phyloP scores from a whole-genome alignment of 1,140 invertebrate species.

The Penaeus japonicus region DNA sequence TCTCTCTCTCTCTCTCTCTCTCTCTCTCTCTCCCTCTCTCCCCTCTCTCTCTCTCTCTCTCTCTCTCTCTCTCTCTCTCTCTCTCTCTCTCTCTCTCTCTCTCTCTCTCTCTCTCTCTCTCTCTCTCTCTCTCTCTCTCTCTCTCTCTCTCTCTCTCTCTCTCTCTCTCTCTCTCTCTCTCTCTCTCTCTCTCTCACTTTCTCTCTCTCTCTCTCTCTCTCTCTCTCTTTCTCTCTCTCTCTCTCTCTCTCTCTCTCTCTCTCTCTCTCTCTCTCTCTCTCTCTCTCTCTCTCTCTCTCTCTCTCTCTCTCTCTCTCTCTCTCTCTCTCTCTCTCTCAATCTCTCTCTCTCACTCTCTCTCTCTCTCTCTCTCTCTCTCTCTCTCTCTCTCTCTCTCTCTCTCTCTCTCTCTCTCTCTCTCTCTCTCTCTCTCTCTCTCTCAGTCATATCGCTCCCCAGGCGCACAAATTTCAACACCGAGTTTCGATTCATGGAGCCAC shows the following conservation, averaged over 20 bases:
- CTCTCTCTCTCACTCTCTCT: constrained; percentile 21
- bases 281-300: constrained; percentile 16
- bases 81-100: background rate
- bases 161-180: background rate
- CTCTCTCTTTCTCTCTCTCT: background rate
- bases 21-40: background rate
- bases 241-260: constrained; percentile 16
- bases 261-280: constrained; percentile 2
- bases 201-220: background rate
- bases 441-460: too few relatives aligned
- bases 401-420: too few relatives aligned
- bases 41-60: too few relatives aligned
- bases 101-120: constrained; percentile 26
- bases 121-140: constrained; percentile 16
- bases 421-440: too few relatives aligned
- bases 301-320: constrained; percentile 23
- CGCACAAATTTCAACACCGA: too few relatives aligned
- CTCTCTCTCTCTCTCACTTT: background rate
- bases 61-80: too few relatives aligned
- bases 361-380: too few relatives aligned
- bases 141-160: constrained; percentile 9
- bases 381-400: too few relatives aligned
- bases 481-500: too few relatives aligned
- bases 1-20: constrained; percentile 25
- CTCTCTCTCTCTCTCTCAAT: constrained; percentile 26